Evolutionary conservation across 2,797 vertebrate genomes (phyloP), one percentile per base, ranked within the genome.

Genomic region (Pterois miles): DNA sequence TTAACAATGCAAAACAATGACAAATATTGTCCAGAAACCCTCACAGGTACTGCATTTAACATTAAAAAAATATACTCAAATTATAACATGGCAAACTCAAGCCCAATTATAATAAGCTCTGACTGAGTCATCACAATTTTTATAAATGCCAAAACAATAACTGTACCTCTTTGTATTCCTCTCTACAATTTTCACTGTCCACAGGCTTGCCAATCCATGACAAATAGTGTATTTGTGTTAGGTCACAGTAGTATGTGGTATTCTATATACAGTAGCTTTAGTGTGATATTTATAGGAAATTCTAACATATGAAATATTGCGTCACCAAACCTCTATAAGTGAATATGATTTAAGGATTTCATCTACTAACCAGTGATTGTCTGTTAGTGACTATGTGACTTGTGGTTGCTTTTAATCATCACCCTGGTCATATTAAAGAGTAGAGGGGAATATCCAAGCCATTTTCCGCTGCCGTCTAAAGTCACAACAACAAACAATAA

Each of bases 401-500:
- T 63, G 25, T 40, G 27, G 13, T 40, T n/a, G 59, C 40, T 71
- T 57, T 82, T 59, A 59, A 74, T 76, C 80, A 18, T 65, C 13
- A 40, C 34, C 36, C 10, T 38, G 58, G 64, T 59, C 13, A 56
- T 53, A 74, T 12, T 38, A 81, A 85, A 75, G 3, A 59, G n/a
- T 22, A 52, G 40, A 43, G 5, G 13, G 11, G 80, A 76, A 64
- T 29, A 80, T 63, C 40, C 0, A 7, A 71, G 54, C 71, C n/a
- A 48, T 69, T 81, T 73, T 48, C 31, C 73, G 31, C n/a, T 52
- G 74, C 54, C 56, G 38, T 76, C 66, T 76, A 38, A 87, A 89
- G 65, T 86, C 87, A 80, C 56, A 76, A 65, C 72, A 82, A 84
- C 87, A 89, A 90, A 89, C 89, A 88, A 84, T 77, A 86, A 92